phyloP scores from a whole-genome alignment of 1,140 invertebrate genomes.

The Rhagoletis zephyria region DNA sequence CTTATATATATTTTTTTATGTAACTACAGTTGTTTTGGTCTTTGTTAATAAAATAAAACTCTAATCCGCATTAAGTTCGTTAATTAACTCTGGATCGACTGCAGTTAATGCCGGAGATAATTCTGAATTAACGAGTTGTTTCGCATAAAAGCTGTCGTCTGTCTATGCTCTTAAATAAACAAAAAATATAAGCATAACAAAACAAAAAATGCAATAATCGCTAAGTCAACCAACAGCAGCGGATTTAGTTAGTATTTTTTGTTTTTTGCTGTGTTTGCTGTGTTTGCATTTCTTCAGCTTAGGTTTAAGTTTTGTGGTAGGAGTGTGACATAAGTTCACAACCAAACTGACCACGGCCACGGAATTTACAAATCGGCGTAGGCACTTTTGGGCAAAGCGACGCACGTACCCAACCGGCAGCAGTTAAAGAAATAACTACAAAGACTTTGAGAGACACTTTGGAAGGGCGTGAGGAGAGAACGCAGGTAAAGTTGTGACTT shows the following conservation, averaged over 20 bases:
- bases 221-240: neutral
- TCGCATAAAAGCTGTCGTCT: too few relatives aligned
- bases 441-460: neutral
- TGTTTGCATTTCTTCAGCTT: neutral
- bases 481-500: neutral
- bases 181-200: neutral
- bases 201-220: neutral
- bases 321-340: constrained; percentile 47
- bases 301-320: neutral
- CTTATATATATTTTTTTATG: too few relatives aligned
- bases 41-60: too few relatives aligned
- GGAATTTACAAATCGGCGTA: constrained; percentile 17
- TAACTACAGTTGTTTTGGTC: too few relatives aligned
- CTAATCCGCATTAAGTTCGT: too few relatives aligned
- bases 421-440: neutral
- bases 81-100: too few relatives aligned
- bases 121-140: too few relatives aligned
- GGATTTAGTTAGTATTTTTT: neutral
- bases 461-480: neutral
- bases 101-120: too few relatives aligned
- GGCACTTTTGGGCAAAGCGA: constrained; percentile 14
- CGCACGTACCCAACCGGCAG: constrained; percentile 5
- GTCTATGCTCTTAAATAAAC: neutral
- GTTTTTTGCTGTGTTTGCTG: neutral
- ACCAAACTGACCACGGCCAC: constrained; percentile 48